phyloP scores from a whole-genome alignment of 1,140 invertebrate genomes.

The Globodera ellingtonae region DNA sequence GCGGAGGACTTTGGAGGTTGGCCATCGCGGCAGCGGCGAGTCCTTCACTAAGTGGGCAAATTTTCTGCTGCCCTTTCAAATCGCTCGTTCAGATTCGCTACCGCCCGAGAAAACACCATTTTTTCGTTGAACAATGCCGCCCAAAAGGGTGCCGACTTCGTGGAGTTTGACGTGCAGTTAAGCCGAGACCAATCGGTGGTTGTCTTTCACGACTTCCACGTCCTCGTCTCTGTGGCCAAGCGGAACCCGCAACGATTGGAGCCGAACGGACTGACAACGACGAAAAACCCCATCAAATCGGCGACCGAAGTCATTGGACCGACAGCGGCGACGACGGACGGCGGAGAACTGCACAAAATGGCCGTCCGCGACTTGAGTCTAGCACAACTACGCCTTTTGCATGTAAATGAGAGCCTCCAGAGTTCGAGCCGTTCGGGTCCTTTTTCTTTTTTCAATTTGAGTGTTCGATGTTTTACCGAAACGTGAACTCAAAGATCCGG shows the following conservation, averaged over 20 bases:
- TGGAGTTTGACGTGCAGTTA: constrained; percentile 65
- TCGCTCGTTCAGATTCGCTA: constrained; percentile 39
- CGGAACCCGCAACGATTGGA: constrained; percentile 7
- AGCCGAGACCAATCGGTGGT: constrained; percentile 56
- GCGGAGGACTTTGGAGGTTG: constrained; percentile 59
- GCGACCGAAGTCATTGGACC: neutral
- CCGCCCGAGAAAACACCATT: constrained; percentile 62
- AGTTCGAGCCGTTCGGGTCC: no score
- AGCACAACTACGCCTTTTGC: constrained; percentile 53
- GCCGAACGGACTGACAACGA: neutral
- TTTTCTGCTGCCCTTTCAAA: neutral
- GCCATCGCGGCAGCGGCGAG: constrained; percentile 63
- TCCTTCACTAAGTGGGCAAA: constrained; percentile 61
- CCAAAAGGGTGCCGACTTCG: constrained; percentile 61
- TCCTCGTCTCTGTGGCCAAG: constrained; percentile 61
- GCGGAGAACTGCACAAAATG: constrained; percentile 57
- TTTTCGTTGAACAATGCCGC: constrained; percentile 61
- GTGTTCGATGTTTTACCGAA: no score
- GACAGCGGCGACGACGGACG: no score
- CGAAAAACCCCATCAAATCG: neutral
- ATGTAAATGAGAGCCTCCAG: constrained; percentile 6
- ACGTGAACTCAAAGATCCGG: no score
- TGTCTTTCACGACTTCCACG: constrained; percentile 64
- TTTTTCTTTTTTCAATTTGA: no score
- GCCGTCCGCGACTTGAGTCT: constrained; percentile 63